Conservation (phyloP, 2,888 invertebrate genomes). For the Podotricha telesiphe region DNA sequence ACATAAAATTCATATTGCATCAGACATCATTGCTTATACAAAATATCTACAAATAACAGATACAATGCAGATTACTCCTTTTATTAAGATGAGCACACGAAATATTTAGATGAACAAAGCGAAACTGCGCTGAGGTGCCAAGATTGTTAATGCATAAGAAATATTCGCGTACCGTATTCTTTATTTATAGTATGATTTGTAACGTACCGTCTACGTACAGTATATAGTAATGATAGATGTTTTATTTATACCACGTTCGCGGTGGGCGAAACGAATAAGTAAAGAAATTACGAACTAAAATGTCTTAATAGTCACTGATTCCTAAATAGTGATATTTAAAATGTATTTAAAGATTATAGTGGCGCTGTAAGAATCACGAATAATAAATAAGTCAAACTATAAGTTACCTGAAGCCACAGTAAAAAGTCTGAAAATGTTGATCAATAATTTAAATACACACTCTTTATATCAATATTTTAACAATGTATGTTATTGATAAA, state of each 20-base stretch:
- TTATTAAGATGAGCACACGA: conserved; percentile 16
- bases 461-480: no score
- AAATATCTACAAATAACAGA: background rate
- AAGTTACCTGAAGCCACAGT: no score
- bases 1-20: background rate
- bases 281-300: conserved; percentile 4
- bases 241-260: conserved; percentile 23
- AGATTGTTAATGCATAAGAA: conserved; percentile 34
- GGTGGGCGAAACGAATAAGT: conserved; percentile 12
- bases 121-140: conserved; percentile 30
- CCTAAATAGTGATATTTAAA: background rate
- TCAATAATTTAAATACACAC: no score
- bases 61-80: background rate
- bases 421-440: no score
- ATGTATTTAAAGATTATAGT: background rate
- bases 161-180: conserved; percentile 25
- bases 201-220: background rate
- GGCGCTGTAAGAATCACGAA: background rate
- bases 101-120: conserved; percentile 16
- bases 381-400: no score
- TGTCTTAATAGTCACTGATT: background rate
- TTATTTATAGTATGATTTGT: conserved; percentile 29
- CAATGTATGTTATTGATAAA: no score
- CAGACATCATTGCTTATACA: background rate
- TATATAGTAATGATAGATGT: conserved; percentile 17